Evolutionary conservation across 1,140 invertebrate species (phyloP), one percentile per base, ranked within the genome.

Genomic region (Argopecten irradians): DNA sequence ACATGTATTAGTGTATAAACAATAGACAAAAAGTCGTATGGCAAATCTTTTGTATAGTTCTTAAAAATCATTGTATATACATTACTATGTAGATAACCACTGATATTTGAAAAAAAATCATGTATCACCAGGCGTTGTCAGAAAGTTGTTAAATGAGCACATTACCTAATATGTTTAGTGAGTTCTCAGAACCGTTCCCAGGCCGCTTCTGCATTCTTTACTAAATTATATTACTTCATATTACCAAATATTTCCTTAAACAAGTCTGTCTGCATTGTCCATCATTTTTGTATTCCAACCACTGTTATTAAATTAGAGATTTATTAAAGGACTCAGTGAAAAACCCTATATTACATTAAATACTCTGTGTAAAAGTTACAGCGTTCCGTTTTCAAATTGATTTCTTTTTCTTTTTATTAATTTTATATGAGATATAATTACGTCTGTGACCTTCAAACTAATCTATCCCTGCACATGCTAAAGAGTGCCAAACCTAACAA

Each of bases 321-420:
- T 71, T 71, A 28, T n/a, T 71, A 8, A 28, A 2, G 28, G 2
- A 28, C 13, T n/a, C 22, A 71, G n/a, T 8, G 1, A 28, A 8
- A 16, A 0, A 8, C 0, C 28, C 22, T n/a, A n/a, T 71, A 71
- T 71, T 71, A 28, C 55, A 71, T 71, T 71, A 71, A 28, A 71
- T 71, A n/a, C 28, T 71, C n/a, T 71, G 55, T 71, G 8, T 71
- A 71, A 71, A 71, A 71, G n/a, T 71, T 71, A 71, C 55, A 71
- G 5, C 22, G 22, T 71, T 71, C 22, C 22, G 16, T 71, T 71
- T 71, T 71, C n/a, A n/a, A 71, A 71, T 28, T n/a, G 22, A 28
- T 28, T 71, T 71, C 28, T 71, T 39, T 28, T 28, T 28, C n/a
- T 28, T n/a, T n/a, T 71, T 71, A 71, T 71, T 28, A 71, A 71